A percentile compares a stretch with the other conserved stretches of the same genome.
These are phyloP conservation scores for Epinotia brunnichana DNA, from an alignment of 2,888 invertebrate genomes.

Conservation along the genomic window DNA sequence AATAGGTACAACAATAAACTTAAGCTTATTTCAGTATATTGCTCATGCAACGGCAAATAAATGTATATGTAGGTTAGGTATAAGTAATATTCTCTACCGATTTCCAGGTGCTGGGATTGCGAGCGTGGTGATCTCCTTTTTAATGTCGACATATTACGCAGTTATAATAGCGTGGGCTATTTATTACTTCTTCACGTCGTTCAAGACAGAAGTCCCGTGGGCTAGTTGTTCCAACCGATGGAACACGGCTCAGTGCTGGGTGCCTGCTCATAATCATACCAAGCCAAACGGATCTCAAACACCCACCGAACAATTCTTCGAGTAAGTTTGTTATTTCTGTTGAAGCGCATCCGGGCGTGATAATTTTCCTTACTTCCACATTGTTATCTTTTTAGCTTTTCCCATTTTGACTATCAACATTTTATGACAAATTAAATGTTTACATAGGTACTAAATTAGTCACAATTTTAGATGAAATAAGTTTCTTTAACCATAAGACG, in stretches of 20 bases:
- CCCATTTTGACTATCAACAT: not conserved
- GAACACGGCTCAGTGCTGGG: constrained; percentile 94
- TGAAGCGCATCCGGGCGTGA: constrained; percentile 1
- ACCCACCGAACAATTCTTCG: constrained; percentile 96
- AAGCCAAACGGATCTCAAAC: constrained; percentile 90
- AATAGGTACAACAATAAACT: not conserved
- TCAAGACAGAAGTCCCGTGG: constrained; percentile 95
- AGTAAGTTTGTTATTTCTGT: constrained; percentile 84
- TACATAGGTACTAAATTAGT: not conserved
- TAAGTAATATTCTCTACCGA: constrained; percentile 33
- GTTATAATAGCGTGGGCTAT: constrained; percentile 97
- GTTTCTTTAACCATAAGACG: not conserved
- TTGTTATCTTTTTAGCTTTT: constrained; percentile 1
- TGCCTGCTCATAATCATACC: constrained; percentile 86
- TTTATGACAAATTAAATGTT: not conserved
- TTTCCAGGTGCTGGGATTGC: constrained; percentile 95
- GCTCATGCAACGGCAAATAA: not conserved
- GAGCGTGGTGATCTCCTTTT: constrained; percentile 96
- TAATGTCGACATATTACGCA: constrained; percentile 97
- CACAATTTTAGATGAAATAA: not conserved
- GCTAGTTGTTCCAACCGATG: constrained; percentile 92
- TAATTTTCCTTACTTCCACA: not conserved
- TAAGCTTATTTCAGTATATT: not conserved
- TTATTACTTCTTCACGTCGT: constrained; percentile 96
- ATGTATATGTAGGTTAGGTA: not conserved